Percentiles rank a stretch among this genome's conserved stretches.
Conservation (phyloP, 1,140 invertebrate genomes). For the Manduca sexta region DNA sequence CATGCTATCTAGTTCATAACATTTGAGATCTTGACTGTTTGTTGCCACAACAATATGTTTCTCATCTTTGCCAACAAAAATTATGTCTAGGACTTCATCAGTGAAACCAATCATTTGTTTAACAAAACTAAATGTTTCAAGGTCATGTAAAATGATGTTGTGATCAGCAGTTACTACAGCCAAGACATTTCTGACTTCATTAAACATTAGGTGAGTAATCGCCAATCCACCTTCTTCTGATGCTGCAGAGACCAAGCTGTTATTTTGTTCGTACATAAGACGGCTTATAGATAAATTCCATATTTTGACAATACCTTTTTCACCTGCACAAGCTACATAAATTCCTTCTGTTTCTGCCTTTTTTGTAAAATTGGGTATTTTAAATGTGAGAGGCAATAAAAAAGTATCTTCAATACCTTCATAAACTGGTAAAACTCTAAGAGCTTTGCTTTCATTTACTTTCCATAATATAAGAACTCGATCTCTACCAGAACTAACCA, state of each 20-base stretch:
- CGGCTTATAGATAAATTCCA: constrained; percentile 81
- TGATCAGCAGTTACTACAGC: constrained; percentile 87
- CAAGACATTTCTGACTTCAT: constrained; percentile 74
- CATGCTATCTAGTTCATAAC: constrained; percentile 84
- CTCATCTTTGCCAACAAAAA: constrained; percentile 83
- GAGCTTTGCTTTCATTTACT: constrained; percentile 74
- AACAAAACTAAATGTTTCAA: constrained; percentile 77
- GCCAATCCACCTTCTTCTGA: constrained; percentile 77
- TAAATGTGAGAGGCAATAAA: constrained; percentile 74
- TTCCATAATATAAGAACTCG: constrained; percentile 94
- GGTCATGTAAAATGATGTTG: constrained; percentile 86
- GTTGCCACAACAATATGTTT: constrained; percentile 89
- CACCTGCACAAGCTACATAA: constrained; percentile 83
- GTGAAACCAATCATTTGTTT: constrained; percentile 93
- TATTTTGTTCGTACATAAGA: constrained; percentile 79
- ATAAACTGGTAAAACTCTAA: constrained; percentile 86
- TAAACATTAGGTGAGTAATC: constrained; percentile 80
- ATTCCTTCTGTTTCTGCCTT: constrained; percentile 72
- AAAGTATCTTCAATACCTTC: constrained; percentile 83
- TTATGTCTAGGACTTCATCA: constrained; percentile 92
- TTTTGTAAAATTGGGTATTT: constrained; percentile 73
- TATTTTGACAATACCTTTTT: constrained; percentile 83
- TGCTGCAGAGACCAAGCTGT: constrained; percentile 77
- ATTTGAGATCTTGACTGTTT: constrained; percentile 91
- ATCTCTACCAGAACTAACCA: constrained; percentile 91